Evolutionary conservation across 2,113 vertebrate genomes (phyloP), one percentile per base, ranked within the genome.

Genomic region (Sinocyclocheilus anophthalmus): DNA sequence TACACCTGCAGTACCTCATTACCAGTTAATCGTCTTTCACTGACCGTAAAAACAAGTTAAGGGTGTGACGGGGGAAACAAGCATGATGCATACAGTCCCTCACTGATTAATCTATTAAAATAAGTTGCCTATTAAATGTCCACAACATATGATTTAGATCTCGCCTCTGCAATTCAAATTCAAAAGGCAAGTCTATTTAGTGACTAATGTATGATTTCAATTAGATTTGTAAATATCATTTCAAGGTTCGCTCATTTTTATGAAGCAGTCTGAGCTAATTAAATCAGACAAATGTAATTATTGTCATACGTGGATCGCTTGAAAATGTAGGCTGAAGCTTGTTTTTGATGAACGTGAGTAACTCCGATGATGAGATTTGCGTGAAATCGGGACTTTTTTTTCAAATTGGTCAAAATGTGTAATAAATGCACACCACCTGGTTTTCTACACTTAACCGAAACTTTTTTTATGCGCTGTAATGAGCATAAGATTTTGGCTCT

Each of bases 31-130:
- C 12, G 14, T 45, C 8, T 45, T 63, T 45, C 22, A 5, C 33
- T 63, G 59, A 55, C 16, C 4, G 13, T 33, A 33, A 69, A 77
- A 69, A 53, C 65, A 39, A 26, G n/a, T 80, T 65, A 11, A 30
- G 39, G 67, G 82, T 9, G 76, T 84, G 76, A 73, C 72, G 26
- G 70, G 37, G 70, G 37, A 39, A 55, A 75, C 30, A 37, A 22
- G 3, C 2, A 75, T 81, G 12, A 75, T 63, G 65, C 18, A 57
- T 55, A 45, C 11, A 20, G 16, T 33, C 82, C 13, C 13, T 42
- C 4, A 0, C 22, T 63, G 18, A 65, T 81, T 24, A 45, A 79
- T 39, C 18, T 14, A 22, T 18, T 37, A 45, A 63, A 45, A 80
- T 76, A 76, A 50, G 22, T 63, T 9, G 73, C 24, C 33, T 42